phyloP scores from a whole-genome alignment of 2,113 vertebrate species.

The Glaucidium brasilianum region DNA sequence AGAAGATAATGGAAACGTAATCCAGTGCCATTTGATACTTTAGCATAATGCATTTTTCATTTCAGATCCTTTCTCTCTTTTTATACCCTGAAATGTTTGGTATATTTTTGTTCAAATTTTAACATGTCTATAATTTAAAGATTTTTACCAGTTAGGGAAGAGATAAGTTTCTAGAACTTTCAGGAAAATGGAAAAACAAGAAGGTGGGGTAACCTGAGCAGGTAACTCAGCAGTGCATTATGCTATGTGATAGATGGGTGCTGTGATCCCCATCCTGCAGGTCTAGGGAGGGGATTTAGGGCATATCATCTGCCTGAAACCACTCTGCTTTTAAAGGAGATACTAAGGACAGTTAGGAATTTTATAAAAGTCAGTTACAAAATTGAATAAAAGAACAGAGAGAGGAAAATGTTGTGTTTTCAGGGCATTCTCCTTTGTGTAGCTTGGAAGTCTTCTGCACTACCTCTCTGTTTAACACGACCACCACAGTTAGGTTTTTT shows the following conservation, averaged over 20 bases:
- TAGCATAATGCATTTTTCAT: not conserved
- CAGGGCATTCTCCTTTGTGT: not conserved
- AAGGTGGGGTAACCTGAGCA: not conserved
- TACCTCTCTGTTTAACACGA: not conserved
- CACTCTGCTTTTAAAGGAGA: not conserved
- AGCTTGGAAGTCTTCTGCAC: not conserved
- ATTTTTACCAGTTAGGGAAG: not conserved
- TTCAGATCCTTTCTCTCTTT: not conserved
- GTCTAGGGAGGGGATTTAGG: not conserved
- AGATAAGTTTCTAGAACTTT: not conserved
- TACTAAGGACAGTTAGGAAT: not conserved
- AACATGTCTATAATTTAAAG: not conserved
- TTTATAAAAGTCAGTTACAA: not conserved
- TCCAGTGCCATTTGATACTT: not conserved
- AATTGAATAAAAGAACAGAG: not conserved
- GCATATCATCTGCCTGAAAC: not conserved
- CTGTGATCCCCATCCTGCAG: not conserved
- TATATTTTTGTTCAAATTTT: not conserved
- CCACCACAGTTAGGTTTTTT: not conserved
- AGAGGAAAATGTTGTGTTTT: not conserved
- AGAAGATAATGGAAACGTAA: conserved; percentile 22
- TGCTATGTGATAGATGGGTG: not conserved
- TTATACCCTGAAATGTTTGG: not conserved
- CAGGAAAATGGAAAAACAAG: not conserved
- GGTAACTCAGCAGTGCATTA: rapidly evolving